Evolutionary conservation across 2,797 vertebrate genomes (phyloP).

Genomic region (Pseudocheirus occidentalis): DNA sequence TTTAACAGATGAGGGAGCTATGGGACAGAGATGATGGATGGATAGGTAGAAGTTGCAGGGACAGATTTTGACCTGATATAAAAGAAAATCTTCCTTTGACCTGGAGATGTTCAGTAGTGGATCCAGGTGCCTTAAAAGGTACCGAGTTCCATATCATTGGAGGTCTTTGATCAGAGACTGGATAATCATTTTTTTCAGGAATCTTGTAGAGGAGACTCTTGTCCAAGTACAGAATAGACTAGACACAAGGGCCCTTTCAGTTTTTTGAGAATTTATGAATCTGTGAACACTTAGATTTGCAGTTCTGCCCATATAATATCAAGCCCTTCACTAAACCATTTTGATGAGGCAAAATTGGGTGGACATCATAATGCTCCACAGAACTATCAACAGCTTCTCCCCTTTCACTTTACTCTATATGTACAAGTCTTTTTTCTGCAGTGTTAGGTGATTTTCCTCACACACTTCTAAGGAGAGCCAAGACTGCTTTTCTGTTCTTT

Average conservation of each 20-base stretch:
- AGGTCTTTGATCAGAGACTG: neutral
- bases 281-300: neutral
- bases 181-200: neutral
- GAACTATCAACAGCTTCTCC: neutral
- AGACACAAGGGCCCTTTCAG: neutral
- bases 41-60: neutral
- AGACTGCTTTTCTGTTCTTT: neutral
- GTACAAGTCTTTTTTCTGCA: neutral
- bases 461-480: neutral
- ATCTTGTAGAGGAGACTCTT: neutral
- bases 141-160: neutral
- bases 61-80: neutral
- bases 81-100: neutral
- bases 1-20: neutral
- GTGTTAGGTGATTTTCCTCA: neutral
- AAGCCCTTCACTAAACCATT: neutral
- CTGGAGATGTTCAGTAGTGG: neutral
- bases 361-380: neutral
- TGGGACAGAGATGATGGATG: neutral
- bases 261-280: neutral
- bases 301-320: neutral
- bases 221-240: neutral
- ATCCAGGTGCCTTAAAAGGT: neutral
- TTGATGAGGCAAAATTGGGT: neutral
- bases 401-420: neutral